Base-by-base conservation (phyloP, 2,888 invertebrate species). In the Chromoteleia sp. region DNA sequence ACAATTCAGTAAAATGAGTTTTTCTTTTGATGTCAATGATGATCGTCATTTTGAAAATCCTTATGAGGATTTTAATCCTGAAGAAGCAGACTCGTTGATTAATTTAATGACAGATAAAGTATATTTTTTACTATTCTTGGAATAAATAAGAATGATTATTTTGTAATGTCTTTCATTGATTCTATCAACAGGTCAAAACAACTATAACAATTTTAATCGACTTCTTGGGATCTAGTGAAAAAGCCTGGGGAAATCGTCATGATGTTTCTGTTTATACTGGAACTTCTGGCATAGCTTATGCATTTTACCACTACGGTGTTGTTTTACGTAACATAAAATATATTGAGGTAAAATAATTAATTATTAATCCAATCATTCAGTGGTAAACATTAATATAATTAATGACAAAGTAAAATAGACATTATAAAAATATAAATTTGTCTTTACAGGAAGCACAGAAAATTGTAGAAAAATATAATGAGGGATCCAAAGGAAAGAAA, bases 231-330 rank as follows among this genome's bases (percentile, higher is more conserved):
- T 90, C 89, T 80, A 89, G 92, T 87, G 88, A 93, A 92, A 85
- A 91, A 83, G 85, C 90, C 81, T 92, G 93, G 87, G 91, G 82
- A 10, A 58, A 81, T 21, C 58, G 73, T 7, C 76, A 89, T 33
- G 95, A 96, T 92, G 93, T 92, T 85, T 94, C 95, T 2, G 93
- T 97, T 0, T 97, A 97, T 86, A 96, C 96, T 6, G 97, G 97
- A 33, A 94, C 94, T 68, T 91, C 95, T 82, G 97, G 97, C 33
- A 92, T 96, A 77, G 95, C 95, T 33, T 91, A 95, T 39, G 92
- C 95, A 82, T 94, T 95, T 88, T 92, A 95, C 67, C 93, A 93
- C 83, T 90, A 92, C 84, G 92, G 92, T 39, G 88, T 87, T 58
- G 86, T 83, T 75, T 87, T 85, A 17, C 81, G 88, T 3, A 84